Percentiles rank a stretch among this genome's conserved stretches.
Conservation (phyloP, 2,113 vertebrate species). For the Notarius quadriscutis region DNA sequence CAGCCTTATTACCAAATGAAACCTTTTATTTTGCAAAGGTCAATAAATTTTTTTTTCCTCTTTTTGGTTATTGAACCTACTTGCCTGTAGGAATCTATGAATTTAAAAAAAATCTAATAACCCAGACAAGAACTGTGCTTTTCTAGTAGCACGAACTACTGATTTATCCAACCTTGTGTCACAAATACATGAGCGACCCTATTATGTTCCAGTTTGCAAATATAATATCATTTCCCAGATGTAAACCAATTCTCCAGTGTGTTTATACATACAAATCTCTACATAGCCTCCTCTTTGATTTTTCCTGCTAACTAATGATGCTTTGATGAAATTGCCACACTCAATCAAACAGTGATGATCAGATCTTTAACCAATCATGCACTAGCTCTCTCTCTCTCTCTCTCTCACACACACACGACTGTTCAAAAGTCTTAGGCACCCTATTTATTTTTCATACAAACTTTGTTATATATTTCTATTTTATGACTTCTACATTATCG, state of each 20-base stretch:
- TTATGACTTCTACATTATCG: too few relatives aligned
- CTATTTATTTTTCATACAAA: too few relatives aligned
- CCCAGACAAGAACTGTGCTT: not conserved
- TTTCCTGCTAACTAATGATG: not conserved
- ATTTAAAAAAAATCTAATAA: too few relatives aligned
- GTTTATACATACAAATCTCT: not conserved
- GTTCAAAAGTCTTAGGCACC: too few relatives aligned
- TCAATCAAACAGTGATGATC: not conserved
- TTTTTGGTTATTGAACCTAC: not conserved
- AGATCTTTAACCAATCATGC: not conserved
- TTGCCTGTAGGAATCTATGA: too few relatives aligned
- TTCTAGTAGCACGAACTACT: not conserved
- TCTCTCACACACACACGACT: too few relatives aligned
- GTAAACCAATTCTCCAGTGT: not conserved
- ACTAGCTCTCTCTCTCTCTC: not conserved
- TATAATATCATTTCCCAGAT: not conserved
- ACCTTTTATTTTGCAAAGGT: not conserved
- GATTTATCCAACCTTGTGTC: not conserved
- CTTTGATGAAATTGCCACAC: not conserved
- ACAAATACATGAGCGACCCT: not conserved
- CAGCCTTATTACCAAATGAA: not conserved
- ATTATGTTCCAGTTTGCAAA: not conserved
- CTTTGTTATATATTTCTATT: too few relatives aligned
- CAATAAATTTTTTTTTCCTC: not conserved
- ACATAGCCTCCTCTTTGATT: not conserved